phyloP scores from a whole-genome alignment of 1,140 invertebrate species.

The Trichomalopsis sarcophagae region DNA sequence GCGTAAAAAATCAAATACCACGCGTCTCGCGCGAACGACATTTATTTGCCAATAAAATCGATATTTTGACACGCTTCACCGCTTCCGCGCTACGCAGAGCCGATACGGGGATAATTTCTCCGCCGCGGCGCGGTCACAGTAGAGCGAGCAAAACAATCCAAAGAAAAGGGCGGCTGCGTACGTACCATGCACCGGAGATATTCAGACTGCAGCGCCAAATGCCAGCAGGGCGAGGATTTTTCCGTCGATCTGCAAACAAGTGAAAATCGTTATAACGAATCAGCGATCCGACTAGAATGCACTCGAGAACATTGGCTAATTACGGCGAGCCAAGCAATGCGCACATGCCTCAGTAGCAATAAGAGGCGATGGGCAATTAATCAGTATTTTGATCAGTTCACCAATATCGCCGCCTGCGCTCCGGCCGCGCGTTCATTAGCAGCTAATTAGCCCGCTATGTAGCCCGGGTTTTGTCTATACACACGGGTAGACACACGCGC shows the following conservation, averaged over 20 bases:
- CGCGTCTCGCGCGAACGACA: constrained; percentile 34
- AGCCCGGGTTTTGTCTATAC: neutral
- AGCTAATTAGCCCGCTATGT: neutral
- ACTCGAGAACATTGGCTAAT: neutral
- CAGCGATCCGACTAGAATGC: neutral
- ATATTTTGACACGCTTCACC: neutral
- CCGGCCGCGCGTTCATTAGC: neutral
- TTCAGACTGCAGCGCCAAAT: too few relatives aligned
- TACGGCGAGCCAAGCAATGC: neutral
- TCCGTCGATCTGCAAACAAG: too few relatives aligned
- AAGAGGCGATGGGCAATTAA: neutral
- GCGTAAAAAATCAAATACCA: neutral
- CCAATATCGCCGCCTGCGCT: constrained; percentile 42
- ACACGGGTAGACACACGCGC: neutral
- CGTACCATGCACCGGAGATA: too few relatives aligned
- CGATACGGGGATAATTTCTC: too few relatives aligned
- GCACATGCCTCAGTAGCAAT: neutral
- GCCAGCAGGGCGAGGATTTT: too few relatives aligned
- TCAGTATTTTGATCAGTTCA: neutral
- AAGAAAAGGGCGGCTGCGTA: too few relatives aligned
- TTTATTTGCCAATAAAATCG: constrained; percentile 45
- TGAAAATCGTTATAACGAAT: too few relatives aligned
- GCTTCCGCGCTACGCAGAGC: too few relatives aligned
- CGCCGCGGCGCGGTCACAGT: too few relatives aligned
- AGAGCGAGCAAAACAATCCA: too few relatives aligned